Percentiles rank a stretch among this genome's conserved stretches.
phyloP scores from a whole-genome alignment of 2,888 invertebrate genomes.

The Lissonota sp. region DNA sequence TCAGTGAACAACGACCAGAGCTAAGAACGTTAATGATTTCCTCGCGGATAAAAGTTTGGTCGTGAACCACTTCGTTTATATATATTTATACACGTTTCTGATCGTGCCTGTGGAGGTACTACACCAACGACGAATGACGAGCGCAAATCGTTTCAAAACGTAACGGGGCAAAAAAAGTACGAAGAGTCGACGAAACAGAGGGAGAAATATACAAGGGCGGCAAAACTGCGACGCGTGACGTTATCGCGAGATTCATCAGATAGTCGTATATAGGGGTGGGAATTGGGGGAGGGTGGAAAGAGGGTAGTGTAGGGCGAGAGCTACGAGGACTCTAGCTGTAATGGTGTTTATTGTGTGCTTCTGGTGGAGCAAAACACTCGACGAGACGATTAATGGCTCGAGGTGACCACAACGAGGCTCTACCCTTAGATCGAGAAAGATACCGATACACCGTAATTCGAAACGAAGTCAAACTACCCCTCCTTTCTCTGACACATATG shows the following conservation, averaged over 20 bases:
- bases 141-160: slow-evolving; percentile 35
- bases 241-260: slow-evolving; percentile 59
- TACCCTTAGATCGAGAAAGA: slow-evolving; percentile 18
- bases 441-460: slow-evolving; percentile 42
- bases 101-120: slow-evolving; percentile 20
- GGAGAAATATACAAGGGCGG: background rate
- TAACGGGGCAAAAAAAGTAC: slow-evolving; percentile 16
- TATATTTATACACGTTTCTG: slow-evolving; percentile 7
- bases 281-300: slow-evolving; percentile 1
- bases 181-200: background rate
- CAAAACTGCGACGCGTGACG: slow-evolving; percentile 55
- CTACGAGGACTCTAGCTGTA: slow-evolving; percentile 1
- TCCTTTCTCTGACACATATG: background rate
- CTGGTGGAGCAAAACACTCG: slow-evolving; percentile 27
- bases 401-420: slow-evolving; percentile 43
- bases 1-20: slow-evolving; percentile 1
- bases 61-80: slow-evolving; percentile 25
- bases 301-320: slow-evolving; percentile 14
- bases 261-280: slow-evolving; percentile 35
- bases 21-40: slow-evolving; percentile 57
- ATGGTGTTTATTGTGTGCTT: slow-evolving; percentile 34
- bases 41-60: slow-evolving; percentile 38
- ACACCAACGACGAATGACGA: slow-evolving; percentile 7
- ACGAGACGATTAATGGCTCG: slow-evolving; percentile 53
- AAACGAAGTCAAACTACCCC: slow-evolving; percentile 31